These are phyloP conservation scores for Varanus salvator DNA, from an alignment of 2,113 vertebrate genomes.

Conservation along the genomic window DNA sequence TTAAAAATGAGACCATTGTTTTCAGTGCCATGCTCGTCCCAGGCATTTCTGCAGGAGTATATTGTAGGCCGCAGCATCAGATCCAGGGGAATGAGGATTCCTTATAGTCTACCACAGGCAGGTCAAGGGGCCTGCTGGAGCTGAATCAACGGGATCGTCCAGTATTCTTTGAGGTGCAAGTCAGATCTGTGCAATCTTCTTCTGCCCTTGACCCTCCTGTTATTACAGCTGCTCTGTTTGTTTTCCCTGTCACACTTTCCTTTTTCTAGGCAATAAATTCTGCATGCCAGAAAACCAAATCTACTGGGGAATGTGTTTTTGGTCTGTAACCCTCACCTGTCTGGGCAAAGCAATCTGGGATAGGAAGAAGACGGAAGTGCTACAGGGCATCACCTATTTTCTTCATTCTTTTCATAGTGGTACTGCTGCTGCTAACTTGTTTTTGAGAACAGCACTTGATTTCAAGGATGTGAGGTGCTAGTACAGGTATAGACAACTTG, in stretches of 20 bases:
- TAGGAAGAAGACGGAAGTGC: background rate
- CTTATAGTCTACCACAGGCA: background rate
- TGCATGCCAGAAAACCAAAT: background rate
- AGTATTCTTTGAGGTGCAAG: background rate
- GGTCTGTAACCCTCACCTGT: background rate
- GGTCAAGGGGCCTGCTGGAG: background rate
- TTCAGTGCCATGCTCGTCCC: background rate
- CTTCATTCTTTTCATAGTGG: background rate
- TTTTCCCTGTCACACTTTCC: background rate
- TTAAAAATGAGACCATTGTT: background rate
- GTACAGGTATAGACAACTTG: no score
- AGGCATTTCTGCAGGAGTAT: background rate
- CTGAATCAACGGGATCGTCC: background rate
- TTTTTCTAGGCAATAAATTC: constrained; percentile 6
- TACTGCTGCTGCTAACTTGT: background rate
- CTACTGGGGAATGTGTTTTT: background rate
- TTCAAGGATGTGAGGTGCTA: background rate
- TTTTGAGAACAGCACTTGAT: background rate
- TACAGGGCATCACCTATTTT: background rate
- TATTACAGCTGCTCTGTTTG: background rate
- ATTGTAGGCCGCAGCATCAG: background rate
- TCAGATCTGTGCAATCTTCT: background rate
- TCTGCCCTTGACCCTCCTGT: background rate
- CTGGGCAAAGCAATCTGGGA: background rate
- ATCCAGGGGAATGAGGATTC: background rate